Base-by-base conservation (phyloP, 1,140 invertebrate species). In the Drosophila ambigua region DNA sequence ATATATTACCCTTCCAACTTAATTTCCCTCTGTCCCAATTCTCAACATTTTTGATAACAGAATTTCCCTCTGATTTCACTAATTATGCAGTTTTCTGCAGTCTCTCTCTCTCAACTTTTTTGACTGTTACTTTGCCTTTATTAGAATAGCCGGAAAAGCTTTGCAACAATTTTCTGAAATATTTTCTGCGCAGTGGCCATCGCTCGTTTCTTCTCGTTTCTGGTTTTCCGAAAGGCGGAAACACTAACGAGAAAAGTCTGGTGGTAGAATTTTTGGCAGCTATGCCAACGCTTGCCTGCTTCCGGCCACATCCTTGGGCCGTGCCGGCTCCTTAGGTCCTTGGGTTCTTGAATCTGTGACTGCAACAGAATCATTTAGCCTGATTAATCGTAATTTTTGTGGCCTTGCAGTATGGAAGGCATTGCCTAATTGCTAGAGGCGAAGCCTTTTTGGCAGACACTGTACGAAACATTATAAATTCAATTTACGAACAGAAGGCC, bases 161-260 rank as follows among this genome's bases (percentile, higher is more conserved):
- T 8, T 39, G 53, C 57, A 49, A 66, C 64, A 74, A 16, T 16
- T 16, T 74, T 77, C 55, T 77, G 41, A 67, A 57, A 73, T 66
- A 80, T 73, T 80, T 77, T 61, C 48, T 43, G 76, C 59, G 51
- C 54, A 43, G 45, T 15, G 28, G 31, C 45, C 67, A 72, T 63
- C 4, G 35, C 11, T 71, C 4, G 35, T 4, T 71, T 69, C 62
- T 20, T 26, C 41, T 44, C 39, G 11, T 53, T 52, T 45, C 31
- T 43, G 13, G 46, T 9, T 49, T 15, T 55, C 43, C 51, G 50
- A 23, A 44, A 48, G 23, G 63, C 72, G 80, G 76, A 81, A 87
- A 67, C 52, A 60, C 62, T 82, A 87, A 78, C 78, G 78, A 84
- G 77, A 66, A 74, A 77, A 81, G 50, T 80, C 65, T 73, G 73